Base-by-base conservation (phyloP, 2,113 vertebrate genomes). In the Syngnathus floridae region DNA sequence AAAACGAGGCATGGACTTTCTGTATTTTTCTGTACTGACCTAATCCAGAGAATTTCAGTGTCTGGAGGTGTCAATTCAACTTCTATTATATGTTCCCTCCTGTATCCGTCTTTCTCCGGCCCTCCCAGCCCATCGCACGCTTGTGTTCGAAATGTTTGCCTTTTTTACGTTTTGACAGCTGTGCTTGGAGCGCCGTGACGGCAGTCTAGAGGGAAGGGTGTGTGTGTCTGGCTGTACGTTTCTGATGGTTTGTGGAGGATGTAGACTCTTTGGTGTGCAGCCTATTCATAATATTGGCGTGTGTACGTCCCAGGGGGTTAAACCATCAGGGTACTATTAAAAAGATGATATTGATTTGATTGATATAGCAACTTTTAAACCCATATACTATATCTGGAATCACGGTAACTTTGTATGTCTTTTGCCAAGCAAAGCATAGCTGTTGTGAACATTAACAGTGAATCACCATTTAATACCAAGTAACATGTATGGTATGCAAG, bases 141-240 rank as follows among this genome's bases (percentile, higher is more conserved):
- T 84, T 79, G 82, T 73, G 72, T 74, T 90, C 87, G 88, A 90
- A 82, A 78, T 87, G 78, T 69, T 69, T 79, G 78, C 84, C 88
- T 90, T 90, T 90, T 88, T 68, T 79, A 77, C 84, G 88, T 90
- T 90, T 91, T 89, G 89, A 90, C 91, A 91, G 90, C 91, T 91
- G 91, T 77, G 84, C 82, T 89, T 75, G 81, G 84, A 88, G 74
- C 77, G 80, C 82, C 87, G 79, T 85, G 82, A 88, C 80, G 68
- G 83, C 77, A 70, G 86, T 90, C 87, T 88, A 62, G 70, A 82
- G 87, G 85, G 90, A 88, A 88, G 88, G 84, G 87, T 83, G 90
- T 83, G 88, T 89, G 74, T 82, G 86, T 83, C 71, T 86, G 78
- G 69, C 72, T 82, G 70, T 74, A 79, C 81, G 78, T 72, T 78